These are phyloP conservation scores for Etheostoma spectabile DNA, from an alignment of 2,113 vertebrate species.

Conservation along the genomic window DNA sequence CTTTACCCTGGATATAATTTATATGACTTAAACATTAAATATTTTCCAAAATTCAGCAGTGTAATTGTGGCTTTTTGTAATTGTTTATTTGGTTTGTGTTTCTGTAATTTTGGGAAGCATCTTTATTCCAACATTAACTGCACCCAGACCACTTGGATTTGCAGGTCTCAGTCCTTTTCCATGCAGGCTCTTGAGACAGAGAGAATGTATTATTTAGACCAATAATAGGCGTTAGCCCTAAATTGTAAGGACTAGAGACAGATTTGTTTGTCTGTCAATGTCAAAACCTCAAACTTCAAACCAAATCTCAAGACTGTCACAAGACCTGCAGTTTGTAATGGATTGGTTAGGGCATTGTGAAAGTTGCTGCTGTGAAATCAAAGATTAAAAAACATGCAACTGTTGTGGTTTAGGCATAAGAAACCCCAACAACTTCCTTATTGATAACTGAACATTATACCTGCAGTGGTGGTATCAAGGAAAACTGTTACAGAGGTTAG, in stretches of 20 bases:
- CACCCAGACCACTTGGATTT: not conserved
- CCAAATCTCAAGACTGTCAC: constrained; percentile 1
- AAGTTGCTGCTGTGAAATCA: not conserved
- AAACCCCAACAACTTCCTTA: not conserved
- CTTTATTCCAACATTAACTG: not conserved
- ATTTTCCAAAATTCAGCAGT: not conserved
- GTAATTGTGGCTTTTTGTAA: not conserved
- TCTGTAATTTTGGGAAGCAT: not conserved
- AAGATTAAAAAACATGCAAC: not conserved
- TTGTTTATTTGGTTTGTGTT: not conserved
- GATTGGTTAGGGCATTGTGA: not conserved
- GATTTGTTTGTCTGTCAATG: not conserved
- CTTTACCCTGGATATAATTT: not conserved
- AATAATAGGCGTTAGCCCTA: not conserved
- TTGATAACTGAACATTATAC: not conserved
- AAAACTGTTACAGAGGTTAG: not conserved
- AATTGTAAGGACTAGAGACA: not conserved
- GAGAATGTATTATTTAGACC: not conserved
- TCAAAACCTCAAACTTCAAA: not conserved
- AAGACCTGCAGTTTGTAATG: not conserved
- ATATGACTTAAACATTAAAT: not conserved
- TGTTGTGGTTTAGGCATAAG: not conserved
- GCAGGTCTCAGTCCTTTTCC: not conserved
- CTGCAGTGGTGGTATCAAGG: not conserved
- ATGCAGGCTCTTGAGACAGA: not conserved